phyloP scores from a whole-genome alignment of 2,888 invertebrate species.

The Pilophorus perplexus region DNA sequence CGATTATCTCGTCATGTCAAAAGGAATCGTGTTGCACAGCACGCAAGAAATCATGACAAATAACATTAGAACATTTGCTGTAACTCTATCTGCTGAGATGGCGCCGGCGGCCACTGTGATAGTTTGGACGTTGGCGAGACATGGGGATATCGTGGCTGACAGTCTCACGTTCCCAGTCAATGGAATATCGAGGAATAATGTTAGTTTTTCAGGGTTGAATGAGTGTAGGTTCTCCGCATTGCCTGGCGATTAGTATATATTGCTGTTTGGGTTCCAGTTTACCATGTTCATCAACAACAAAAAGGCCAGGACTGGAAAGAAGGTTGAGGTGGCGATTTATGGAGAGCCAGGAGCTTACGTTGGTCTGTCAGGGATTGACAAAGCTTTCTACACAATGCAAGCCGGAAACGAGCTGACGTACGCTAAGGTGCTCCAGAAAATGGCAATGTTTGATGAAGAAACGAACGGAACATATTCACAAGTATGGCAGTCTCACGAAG shows the following conservation, averaged over 20 bases:
- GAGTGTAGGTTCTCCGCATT: too few species aligned
- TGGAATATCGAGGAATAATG: slow-evolving; percentile 88
- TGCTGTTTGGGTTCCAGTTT: slow-evolving; percentile 60
- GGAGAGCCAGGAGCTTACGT: slow-evolving; percentile 94
- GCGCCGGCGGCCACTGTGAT: slow-evolving; percentile 88
- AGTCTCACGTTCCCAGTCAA: slow-evolving; percentile 95
- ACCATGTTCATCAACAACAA: slow-evolving; percentile 85
- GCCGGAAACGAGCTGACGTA: slow-evolving; percentile 87
- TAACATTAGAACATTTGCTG: slow-evolving; percentile 76
- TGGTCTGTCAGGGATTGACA: slow-evolving; percentile 84
- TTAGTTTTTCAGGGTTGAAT: slow-evolving; percentile 54
- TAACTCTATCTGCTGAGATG: slow-evolving; percentile 82
- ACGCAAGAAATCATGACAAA: slow-evolving; percentile 82
- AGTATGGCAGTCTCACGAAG: slow-evolving; percentile 80
- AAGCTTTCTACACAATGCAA: slow-evolving; percentile 87
- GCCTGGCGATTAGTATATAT: too few species aligned
- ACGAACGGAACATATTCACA: slow-evolving; percentile 80
- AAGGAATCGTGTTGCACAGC: slow-evolving; percentile 82
- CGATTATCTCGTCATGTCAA: slow-evolving; percentile 88
- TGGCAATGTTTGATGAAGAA: slow-evolving; percentile 82
- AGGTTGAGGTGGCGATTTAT: slow-evolving; percentile 87
- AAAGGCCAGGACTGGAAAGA: slow-evolving; percentile 89
- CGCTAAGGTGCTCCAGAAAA: slow-evolving; percentile 80
- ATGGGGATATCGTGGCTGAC: slow-evolving; percentile 85
- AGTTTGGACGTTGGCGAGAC: slow-evolving; percentile 77